These are phyloP conservation scores for Trichopria drosophilae DNA, from an alignment of 2,888 invertebrate species.

Conservation along the genomic window DNA sequence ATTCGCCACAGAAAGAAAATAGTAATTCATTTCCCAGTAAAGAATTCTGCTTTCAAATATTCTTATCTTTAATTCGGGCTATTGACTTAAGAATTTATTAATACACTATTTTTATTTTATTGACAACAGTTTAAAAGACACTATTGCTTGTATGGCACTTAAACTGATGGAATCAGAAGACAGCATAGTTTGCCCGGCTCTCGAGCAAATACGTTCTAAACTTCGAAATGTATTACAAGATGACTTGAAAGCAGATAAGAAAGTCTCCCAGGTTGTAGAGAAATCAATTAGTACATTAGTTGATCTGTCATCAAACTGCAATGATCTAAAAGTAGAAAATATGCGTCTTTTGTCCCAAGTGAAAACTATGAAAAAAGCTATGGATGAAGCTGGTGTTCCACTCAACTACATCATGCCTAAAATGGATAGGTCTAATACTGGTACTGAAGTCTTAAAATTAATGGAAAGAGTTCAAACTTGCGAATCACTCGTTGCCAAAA, in stretches of 20 bases:
- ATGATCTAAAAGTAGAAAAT: conserved; percentile 43
- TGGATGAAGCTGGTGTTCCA: too few species aligned
- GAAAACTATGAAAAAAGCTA: conserved; percentile 19
- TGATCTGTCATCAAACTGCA: conserved; percentile 43
- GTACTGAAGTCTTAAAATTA: conserved; percentile 1
- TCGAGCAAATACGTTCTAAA: conserved; percentile 50
- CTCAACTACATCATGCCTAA: background rate
- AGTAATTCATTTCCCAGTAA: too few species aligned
- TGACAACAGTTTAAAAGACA: conserved; percentile 42
- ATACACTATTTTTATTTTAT: conserved; percentile 2
- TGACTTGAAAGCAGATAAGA: conserved; percentile 39
- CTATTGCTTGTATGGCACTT: conserved; percentile 41
- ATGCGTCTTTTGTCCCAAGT: conserved; percentile 37
- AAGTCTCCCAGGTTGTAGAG: conserved; percentile 43
- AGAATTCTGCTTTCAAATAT: conserved; percentile 13
- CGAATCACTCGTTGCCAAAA: conserved; percentile 19
- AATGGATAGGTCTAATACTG: background rate
- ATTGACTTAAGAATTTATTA: background rate
- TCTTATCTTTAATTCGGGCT: too few species aligned
- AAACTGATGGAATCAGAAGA: conserved; percentile 45
- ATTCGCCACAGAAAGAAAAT: background rate
- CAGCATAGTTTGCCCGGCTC: conserved; percentile 46
- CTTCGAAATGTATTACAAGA: conserved; percentile 48
- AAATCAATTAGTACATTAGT: conserved; percentile 46
- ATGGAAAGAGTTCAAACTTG: conserved; percentile 30